Base-by-base conservation (phyloP, 2,888 invertebrate species). In the Megaustenia siamemsis region DNA sequence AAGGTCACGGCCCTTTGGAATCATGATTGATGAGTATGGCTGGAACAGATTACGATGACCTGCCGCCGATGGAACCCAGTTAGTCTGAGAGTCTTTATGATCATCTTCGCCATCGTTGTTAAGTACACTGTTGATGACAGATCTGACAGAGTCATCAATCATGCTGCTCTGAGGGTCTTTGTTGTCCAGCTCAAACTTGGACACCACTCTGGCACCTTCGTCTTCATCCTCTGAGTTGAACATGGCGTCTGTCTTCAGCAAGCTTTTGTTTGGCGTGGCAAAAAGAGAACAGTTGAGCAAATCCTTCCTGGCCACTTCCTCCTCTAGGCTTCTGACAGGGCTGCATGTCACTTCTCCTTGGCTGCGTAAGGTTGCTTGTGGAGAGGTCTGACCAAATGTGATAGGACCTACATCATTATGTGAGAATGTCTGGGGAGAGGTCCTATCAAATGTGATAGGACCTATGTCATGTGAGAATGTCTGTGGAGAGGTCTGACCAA, bases 81-180 rank as follows among this genome's bases (percentile, higher is more conserved):
- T 79, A 35, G 63, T 32, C 18, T 79, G 71, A 32, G 79, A 73
- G 6, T 45, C 43, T 71, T 71, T 71, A 60, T 83, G 66, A 68
- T 84, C 66, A 38, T 69, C 53, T 40, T 83, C 83, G 38, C 80
- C 84, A 63, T 84, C 84, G 28, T 81, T 49, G 28, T 80, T 84
- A 56, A 84, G 71, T 43, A 84, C 84, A 43, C 84, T 80, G 40
- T 84, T 80, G 12, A 84, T 84, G 63, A 66, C 80, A 8, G 84
- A 79, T 21, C 80, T 69, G 28, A 84, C 80, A 0, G 84, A 84
- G 3, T 84, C 84, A 75, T 75, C 80, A n/a, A 84, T 80, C 84
- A 84, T 84, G 56, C 84, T 84, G 53, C 68, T 80, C 45, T 84
- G 84, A 38, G 84, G 84, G 45, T 84, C 84, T 66, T 73, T 80